Evolutionary conservation across 2,113 vertebrate species (phyloP).

Genomic region (Melanerpes aurifrons): DNA sequence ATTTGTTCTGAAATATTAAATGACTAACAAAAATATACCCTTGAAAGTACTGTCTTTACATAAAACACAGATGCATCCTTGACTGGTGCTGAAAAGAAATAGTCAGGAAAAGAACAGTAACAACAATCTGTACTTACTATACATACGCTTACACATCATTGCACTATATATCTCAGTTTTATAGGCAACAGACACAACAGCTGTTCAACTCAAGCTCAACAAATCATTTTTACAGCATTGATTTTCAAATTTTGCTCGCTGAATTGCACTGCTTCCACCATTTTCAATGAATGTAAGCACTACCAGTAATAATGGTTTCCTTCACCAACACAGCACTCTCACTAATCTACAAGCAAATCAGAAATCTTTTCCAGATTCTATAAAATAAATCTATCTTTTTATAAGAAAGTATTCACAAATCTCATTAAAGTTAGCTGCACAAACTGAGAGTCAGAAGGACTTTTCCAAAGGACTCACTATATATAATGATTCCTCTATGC

Average conservation of each 20-base stretch:
- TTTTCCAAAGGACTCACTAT: not conserved
- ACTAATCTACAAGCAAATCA: constrained; percentile 24
- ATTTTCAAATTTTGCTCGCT: constrained; percentile 21
- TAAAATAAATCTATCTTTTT: not conserved
- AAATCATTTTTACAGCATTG: constrained; percentile 13
- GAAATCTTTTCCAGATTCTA: not conserved
- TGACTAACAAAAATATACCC: not conserved
- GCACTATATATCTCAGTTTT: not conserved
- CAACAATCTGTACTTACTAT: not conserved
- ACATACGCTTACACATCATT: not conserved
- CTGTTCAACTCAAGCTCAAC: not conserved
- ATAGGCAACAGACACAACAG: not conserved
- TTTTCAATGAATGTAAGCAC: constrained; percentile 2
- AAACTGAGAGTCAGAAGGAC: not conserved
- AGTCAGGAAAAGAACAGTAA: not conserved
- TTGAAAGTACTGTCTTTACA: not conserved
- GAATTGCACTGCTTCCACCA: not conserved
- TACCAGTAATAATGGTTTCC: not conserved
- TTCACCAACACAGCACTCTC: not conserved
- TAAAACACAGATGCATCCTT: not conserved
- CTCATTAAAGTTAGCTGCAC: not conserved
- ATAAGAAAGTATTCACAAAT: not conserved
- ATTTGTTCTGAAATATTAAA: not conserved
- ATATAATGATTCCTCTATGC: not conserved
- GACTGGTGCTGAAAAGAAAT: not conserved